Evolutionary conservation across 2,888 invertebrate species (phyloP), one percentile per base, ranked within the genome.

Genomic region (Rhamphomyia laevipes): DNA sequence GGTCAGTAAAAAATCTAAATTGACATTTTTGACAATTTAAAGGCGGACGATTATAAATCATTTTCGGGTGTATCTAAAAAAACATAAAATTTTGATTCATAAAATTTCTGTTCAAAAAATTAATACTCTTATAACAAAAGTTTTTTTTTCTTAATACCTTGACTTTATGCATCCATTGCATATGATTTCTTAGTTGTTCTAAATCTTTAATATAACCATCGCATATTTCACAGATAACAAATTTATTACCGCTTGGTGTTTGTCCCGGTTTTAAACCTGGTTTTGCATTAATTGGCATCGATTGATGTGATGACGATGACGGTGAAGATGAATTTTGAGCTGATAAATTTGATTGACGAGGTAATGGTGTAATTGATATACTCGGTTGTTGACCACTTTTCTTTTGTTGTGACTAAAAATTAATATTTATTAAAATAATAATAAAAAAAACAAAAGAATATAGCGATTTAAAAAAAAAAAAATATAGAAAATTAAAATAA

Each of bases 141-240:
- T 13, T 35, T 13, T 5, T 13, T 33, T 33, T 33, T 15, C 4
- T n/a, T 10, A 12, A 23, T 51, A 70, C 70, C 71, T 92, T 92
- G 58, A 92, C 90, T 78, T 94, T 93, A 70, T 95, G 95, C 67
- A 94, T 93, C 89, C 92, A 94, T 65, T 92, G 93, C 90, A 95
- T 94, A 66, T 95, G 95, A 68, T 93, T 93, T 55, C 94, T 77
- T 54, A 95, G 73, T 65, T 93, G 92, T 62, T 93, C 92, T 63
- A 93, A 75, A 70, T 95, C 94, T 75, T 93, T 92, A 54, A 95
- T 94, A 65, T 93, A 94, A 18, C 93, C 93, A 64, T 95, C 95
- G 72, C 95, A 96, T 55, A 95, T 93, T 74, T 95, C 95, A 70
- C 95, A 96, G 58, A 93, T 89, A 56, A 93, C 92, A 70, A 91